These are phyloP conservation scores for Antidorcas marsupialis DNA, from an alignment of 2,113 vertebrate species.

Conservation along the genomic window DNA sequence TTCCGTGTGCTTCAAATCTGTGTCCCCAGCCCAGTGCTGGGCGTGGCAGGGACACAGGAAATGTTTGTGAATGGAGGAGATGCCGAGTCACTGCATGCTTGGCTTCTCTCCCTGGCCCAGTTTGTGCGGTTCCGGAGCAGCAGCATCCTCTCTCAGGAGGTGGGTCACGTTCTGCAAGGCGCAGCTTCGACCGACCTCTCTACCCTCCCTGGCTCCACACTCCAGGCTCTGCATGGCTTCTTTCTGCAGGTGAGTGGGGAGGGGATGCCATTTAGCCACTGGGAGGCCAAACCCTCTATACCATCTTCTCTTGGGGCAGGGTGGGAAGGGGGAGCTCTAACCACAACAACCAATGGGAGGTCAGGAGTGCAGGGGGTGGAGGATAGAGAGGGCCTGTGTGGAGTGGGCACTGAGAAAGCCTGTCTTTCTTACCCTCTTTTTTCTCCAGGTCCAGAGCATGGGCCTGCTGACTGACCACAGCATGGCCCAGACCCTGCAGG, in stretches of 20 bases:
- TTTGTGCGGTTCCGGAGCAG: slow-evolving; percentile 83
- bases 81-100: neutral
- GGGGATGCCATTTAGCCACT: neutral
- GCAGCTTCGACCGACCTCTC: slow-evolving; percentile 80
- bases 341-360: neutral
- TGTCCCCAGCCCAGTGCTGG: neutral
- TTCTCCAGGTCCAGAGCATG: slow-evolving; percentile 75
- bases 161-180: slow-evolving; percentile 82
- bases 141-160: slow-evolving; percentile 80
- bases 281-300: neutral
- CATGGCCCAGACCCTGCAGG: slow-evolving; percentile 55
- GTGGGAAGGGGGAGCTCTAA: neutral
- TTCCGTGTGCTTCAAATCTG: neutral
- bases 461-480: slow-evolving; percentile 60
- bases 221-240: slow-evolving; percentile 82
- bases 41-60: neutral
- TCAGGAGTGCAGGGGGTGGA: neutral
- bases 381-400: neutral
- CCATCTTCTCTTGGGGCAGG: neutral
- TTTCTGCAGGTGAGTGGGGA: slow-evolving; percentile 86
- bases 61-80: neutral
- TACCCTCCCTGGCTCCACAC: slow-evolving; percentile 80
- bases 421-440: neutral
- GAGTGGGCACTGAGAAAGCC: neutral
- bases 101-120: slow-evolving; percentile 76